A percentile compares a stretch with the other conserved stretches of the same genome.
Conservation (phyloP, 1,140 invertebrate genomes). For the Mizuhopecten yessoensis region DNA sequence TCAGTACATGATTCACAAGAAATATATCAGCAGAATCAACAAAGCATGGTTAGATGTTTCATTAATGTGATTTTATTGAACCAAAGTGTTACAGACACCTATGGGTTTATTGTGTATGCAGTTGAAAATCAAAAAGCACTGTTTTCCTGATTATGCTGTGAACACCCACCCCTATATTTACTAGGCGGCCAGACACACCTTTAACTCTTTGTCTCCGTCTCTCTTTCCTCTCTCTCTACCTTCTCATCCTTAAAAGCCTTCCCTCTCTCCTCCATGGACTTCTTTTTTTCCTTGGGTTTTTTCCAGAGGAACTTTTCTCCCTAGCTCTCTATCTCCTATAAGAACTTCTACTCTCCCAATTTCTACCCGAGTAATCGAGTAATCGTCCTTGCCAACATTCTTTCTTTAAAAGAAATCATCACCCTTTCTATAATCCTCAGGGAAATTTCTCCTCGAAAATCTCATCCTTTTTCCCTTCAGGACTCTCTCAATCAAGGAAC, state of each 20-base stretch:
- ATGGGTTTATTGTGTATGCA: neutral
- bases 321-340: too few relatives aligned
- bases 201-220: too few relatives aligned
- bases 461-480: too few relatives aligned
- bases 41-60: neutral
- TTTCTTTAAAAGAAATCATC: neutral
- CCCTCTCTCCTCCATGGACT: neutral
- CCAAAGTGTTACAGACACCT: neutral
- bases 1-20: too few relatives aligned
- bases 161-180: too few relatives aligned
- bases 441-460: too few relatives aligned
- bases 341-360: too few relatives aligned
- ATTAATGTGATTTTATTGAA: constrained; percentile 9
- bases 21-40: too few relatives aligned
- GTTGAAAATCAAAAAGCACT: neutral
- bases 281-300: neutral
- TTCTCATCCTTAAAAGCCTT: neutral
- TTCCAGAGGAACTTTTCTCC: neutral
- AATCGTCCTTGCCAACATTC: neutral
- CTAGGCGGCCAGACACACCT: too few relatives aligned
- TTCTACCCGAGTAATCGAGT: neutral
- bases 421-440: too few relatives aligned
- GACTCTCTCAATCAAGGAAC: too few relatives aligned
- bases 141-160: neutral
- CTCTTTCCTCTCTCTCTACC: too few relatives aligned